Evolutionary conservation across 1,140 invertebrate species (phyloP), one percentile per base, ranked within the genome.

Genomic region (Tetranychus cinnabarinus): DNA sequence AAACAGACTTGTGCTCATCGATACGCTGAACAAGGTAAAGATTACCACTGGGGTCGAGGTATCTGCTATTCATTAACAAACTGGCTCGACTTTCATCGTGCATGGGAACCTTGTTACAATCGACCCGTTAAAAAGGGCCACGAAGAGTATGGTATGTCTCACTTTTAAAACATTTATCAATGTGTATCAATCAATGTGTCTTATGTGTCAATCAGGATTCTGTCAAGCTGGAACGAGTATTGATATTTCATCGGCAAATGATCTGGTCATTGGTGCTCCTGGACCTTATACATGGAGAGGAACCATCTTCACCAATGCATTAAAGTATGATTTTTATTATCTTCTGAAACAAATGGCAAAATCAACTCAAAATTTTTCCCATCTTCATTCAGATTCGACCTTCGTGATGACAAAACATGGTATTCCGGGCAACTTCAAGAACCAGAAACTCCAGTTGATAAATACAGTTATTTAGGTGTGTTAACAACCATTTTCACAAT

Each of bases 191-290:
- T 34, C 3, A 13, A 56, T 34, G 23, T 23, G 8, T 10, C 8
- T 47, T 52, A 23, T 6, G 4, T 52, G 6, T 8, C 5, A 52
- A 23, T 23, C 61, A 71, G 88, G 86, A 1, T 87, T 83, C 69
- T 96, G 91, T 74, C 90, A 95, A 67, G 86, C 85, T 48, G 90
- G 91, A 8, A 90, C 86, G 0, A 90, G 86, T 68, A 84, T 82
- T 62, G 65, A 64, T 23, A 64, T 73, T 39, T 67, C 68, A 46
- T 64, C 67, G 35, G 85, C 89, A 66, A 82, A 87, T 68, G 83
- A 81, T 23, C 79, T 84, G 33, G 72, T 92, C 1, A 77, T 92
- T 63, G 88, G 89, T 8, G 80, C 85, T 15, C 88, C 89, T 2
- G 88, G 88, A 0, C 82, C 86, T 0, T 82, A 82, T 65, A 88